Conservation (phyloP, 2,888 invertebrate genomes). For the Erpobdella octoculata region DNA sequence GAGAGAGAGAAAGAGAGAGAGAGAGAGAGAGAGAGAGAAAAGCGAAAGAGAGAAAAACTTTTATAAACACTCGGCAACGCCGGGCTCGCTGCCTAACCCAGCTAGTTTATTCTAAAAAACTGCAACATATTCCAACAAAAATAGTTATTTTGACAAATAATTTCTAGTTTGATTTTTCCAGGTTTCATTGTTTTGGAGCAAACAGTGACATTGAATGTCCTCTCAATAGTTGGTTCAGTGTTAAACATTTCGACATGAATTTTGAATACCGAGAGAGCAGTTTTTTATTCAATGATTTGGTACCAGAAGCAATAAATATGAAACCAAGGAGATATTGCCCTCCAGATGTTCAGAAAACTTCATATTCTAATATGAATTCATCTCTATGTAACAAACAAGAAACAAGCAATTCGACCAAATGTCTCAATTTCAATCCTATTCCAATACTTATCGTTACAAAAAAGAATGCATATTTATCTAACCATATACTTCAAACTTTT, state of each 20-base stretch:
- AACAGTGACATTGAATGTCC: not conserved
- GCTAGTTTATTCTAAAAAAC: no score
- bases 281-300: not conserved
- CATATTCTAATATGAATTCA: not conserved
- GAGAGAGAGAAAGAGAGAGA: no score
- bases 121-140: no score
- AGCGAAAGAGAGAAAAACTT: no score
- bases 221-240: not conserved
- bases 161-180: no score
- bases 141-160: no score
- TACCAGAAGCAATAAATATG: not conserved
- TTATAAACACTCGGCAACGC: no score
- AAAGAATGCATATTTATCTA: not conserved
- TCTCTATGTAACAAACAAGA: not conserved
- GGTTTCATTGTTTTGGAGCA: not conserved
- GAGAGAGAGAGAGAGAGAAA: no score
- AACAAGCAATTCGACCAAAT: not conserved
- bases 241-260: no score
- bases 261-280: not conserved
- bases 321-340: not conserved
- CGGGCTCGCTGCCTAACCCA: no score
- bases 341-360: not conserved
- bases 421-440: not conserved
- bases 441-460: not conserved
- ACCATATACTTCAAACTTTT: not conserved